These are phyloP conservation scores for Gonioctena quinquepunctata DNA, from an alignment of 1,140 invertebrate genomes.

Conservation along the genomic window DNA sequence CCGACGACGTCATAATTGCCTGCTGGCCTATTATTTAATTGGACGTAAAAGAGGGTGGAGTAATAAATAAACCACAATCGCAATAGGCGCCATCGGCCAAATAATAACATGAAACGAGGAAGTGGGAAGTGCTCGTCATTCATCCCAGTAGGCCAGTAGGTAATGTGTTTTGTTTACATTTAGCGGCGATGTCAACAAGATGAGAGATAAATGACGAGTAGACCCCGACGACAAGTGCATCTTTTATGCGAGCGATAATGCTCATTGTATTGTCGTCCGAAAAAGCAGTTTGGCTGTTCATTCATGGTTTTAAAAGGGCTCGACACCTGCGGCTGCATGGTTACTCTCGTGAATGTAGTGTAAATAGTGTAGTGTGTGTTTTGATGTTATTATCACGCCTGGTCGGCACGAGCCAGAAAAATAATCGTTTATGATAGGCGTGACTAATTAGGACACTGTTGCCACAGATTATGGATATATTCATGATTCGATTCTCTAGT, in stretches of 20 bases:
- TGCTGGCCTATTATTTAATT: neutral
- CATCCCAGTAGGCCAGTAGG: constrained; percentile 4
- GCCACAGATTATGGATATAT: neutral
- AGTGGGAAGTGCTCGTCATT: constrained; percentile 4
- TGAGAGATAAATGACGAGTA: neutral
- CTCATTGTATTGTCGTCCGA: neutral
- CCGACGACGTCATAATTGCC: neutral
- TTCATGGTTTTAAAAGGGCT: neutral
- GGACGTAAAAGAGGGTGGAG: neutral
- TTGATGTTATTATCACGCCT: neutral
- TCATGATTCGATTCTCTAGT: neutral
- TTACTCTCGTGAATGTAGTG: neutral
- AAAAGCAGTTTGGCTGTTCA: neutral
- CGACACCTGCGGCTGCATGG: neutral
- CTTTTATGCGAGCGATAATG: constrained; percentile 2
- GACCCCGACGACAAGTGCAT: neutral
- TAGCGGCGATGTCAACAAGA: constrained; percentile 1
- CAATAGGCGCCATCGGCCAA: neutral
- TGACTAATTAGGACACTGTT: neutral
- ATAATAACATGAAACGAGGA: neutral
- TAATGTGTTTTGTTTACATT: constrained; percentile 8
- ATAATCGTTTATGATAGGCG: neutral
- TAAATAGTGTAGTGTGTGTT: neutral
- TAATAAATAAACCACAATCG: neutral
- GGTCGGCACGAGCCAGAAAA: neutral